These are phyloP conservation scores for Nycticryphes semicollaris DNA, from an alignment of 2,113 vertebrate species.

Conservation along the genomic window DNA sequence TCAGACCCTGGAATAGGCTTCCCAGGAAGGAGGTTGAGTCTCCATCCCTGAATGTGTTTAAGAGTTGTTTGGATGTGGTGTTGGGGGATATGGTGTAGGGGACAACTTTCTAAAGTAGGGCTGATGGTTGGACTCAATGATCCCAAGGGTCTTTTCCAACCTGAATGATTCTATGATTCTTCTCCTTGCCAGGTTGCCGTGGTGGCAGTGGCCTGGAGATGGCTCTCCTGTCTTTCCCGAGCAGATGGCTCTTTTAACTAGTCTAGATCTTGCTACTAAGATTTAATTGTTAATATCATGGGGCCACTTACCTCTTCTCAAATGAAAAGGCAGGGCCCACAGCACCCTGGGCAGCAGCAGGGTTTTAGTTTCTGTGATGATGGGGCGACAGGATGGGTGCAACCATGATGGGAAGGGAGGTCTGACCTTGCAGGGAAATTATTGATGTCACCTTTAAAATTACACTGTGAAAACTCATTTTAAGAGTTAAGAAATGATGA, in stretches of 20 bases:
- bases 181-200: not conserved
- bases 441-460: not conserved
- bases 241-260: not conserved
- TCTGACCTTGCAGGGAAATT: not conserved
- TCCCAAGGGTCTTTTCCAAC: too few relatives aligned
- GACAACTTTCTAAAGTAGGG: too few relatives aligned
- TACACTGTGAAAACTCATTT: not conserved
- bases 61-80: too few relatives aligned
- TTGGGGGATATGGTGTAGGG: too few relatives aligned
- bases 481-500: not conserved
- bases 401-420: not conserved
- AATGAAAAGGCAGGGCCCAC: not conserved
- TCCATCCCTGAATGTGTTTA: too few relatives aligned
- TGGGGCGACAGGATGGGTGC: not conserved
- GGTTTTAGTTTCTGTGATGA: not conserved
- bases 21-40: too few relatives aligned
- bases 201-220: constrained; percentile 47
- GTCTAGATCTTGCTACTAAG: not conserved
- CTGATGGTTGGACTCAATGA: too few relatives aligned
- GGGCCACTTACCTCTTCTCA: not conserved
- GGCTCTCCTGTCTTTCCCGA: constrained; percentile 46
- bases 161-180: not conserved
- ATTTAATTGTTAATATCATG: not conserved
- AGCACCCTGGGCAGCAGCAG: not conserved
- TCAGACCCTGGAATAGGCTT: too few relatives aligned